phyloP scores from a whole-genome alignment of 2,888 invertebrate genomes.

The Escarpia spicata region DNA sequence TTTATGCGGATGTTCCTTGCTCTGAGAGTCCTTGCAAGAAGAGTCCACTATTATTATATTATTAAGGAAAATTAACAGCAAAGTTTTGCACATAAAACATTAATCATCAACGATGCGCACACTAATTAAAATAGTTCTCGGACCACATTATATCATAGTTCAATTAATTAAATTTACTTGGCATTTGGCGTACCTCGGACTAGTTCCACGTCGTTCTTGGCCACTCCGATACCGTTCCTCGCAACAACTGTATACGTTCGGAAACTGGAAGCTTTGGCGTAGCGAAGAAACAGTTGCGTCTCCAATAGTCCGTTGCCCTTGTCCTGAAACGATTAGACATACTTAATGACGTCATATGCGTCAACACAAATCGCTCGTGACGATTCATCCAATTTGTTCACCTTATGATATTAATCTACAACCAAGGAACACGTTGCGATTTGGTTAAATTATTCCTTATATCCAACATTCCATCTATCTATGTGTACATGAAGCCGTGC shows the following conservation, averaged over 20 bases:
- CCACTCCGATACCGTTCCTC: constrained; percentile 26
- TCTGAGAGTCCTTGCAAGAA: too few relatives aligned
- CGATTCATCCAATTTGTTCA: not conserved
- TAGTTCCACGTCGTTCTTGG: constrained; percentile 27
- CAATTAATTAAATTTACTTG: not conserved
- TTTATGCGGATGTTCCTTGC: too few relatives aligned
- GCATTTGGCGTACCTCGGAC: constrained; percentile 14
- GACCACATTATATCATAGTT: not conserved
- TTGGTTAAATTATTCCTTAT: too few relatives aligned
- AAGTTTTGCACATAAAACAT: too few relatives aligned
- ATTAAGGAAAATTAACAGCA: too few relatives aligned
- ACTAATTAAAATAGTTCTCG: not conserved
- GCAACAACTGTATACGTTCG: constrained; percentile 30
- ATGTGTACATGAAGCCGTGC: too few relatives aligned
- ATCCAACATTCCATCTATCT: too few relatives aligned
- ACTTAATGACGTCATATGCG: too few relatives aligned
- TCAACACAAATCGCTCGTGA: not conserved
- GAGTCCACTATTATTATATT: too few relatives aligned
- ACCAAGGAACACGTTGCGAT: too few relatives aligned
- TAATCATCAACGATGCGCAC: not conserved
- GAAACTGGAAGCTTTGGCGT: constrained; percentile 28
- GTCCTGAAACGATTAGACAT: constrained; percentile 22
- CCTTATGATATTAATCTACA: not conserved
- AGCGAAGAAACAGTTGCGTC: constrained; percentile 29
- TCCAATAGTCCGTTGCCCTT: constrained; percentile 30